A percentile compares a stretch with the other conserved stretches of the same genome.
Conservation (phyloP, 2,113 vertebrate species). For the Chunga burmeisteri region DNA sequence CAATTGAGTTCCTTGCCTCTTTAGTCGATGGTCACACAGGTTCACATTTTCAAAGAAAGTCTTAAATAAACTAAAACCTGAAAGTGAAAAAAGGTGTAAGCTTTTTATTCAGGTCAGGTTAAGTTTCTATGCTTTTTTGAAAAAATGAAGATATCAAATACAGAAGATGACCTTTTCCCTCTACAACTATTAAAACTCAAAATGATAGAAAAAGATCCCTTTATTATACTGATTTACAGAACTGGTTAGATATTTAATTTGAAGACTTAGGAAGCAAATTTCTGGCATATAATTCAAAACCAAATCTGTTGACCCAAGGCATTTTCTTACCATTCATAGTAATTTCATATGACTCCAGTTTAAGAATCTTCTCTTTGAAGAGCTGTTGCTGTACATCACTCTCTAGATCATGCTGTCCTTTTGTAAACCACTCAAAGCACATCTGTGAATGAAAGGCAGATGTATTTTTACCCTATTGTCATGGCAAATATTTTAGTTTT, state of each 20-base stretch:
- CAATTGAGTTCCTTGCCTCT: constrained; percentile 95
- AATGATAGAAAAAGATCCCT: background rate
- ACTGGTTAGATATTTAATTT: background rate
- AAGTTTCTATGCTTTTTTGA: background rate
- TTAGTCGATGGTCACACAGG: constrained; percentile 95
- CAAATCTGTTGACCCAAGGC: background rate
- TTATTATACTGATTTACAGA: background rate
- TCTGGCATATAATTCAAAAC: background rate
- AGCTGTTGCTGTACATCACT: constrained; percentile 98
- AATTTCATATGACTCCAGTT: constrained; percentile 97
- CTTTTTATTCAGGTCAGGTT: background rate
- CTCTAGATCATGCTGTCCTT: constrained; percentile 97
- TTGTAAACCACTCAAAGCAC: constrained; percentile 99
- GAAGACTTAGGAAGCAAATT: background rate
- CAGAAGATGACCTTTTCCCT: background rate
- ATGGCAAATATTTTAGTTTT: background rate
- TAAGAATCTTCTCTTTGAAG: constrained; percentile 98
- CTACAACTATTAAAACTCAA: background rate
- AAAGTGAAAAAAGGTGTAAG: constrained; percentile 19
- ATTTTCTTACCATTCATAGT: constrained; percentile 92
- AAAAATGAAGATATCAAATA: background rate
- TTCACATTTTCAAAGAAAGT: constrained; percentile 99
- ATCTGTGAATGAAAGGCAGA: constrained; percentile 75
- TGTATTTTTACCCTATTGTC: background rate
- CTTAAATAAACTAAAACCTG: constrained; percentile 98